A percentile compares a stretch with the other conserved stretches of the same genome.
Conservation (phyloP, 2,888 invertebrate species). For the Eutolmus rufibarbis region DNA sequence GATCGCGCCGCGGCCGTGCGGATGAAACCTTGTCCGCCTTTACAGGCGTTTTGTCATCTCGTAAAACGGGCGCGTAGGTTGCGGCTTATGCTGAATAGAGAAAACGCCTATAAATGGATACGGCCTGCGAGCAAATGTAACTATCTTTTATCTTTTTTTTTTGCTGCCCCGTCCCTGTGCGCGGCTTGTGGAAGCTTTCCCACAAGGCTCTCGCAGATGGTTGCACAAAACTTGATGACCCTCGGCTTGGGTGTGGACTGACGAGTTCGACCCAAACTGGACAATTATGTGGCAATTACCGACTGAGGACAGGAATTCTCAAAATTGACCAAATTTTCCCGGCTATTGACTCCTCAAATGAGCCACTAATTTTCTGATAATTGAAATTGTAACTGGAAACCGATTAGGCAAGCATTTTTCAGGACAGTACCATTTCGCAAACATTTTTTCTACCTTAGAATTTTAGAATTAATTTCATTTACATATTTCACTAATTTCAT, state of each 20-base stretch:
- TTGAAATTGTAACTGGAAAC: not conserved
- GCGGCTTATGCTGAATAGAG: constrained; percentile 25
- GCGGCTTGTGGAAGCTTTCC: not conserved
- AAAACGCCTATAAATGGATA: not conserved
- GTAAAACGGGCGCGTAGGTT: constrained; percentile 19
- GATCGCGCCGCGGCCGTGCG: constrained; percentile 13
- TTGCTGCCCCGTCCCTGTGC: not conserved
- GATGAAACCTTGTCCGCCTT: constrained; percentile 35
- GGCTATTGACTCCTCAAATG: not conserved
- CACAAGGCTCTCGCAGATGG: not conserved
- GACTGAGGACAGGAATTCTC: not conserved
- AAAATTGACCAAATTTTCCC: not conserved
- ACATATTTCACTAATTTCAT: not conserved
- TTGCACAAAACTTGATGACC: not conserved
- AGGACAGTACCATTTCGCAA: not conserved
- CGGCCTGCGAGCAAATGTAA: not conserved
- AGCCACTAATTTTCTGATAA: not conserved
- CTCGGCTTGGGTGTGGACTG: not conserved
- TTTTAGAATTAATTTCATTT: not conserved
- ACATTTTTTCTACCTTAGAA: not conserved
- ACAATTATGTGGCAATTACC: not conserved
- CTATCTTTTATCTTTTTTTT: not conserved
- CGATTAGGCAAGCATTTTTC: not conserved
- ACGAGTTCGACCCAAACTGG: not conserved
- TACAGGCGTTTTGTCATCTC: constrained; percentile 4